Conservation (phyloP, 2,113 vertebrate species). For the Geothlypis trichas region DNA sequence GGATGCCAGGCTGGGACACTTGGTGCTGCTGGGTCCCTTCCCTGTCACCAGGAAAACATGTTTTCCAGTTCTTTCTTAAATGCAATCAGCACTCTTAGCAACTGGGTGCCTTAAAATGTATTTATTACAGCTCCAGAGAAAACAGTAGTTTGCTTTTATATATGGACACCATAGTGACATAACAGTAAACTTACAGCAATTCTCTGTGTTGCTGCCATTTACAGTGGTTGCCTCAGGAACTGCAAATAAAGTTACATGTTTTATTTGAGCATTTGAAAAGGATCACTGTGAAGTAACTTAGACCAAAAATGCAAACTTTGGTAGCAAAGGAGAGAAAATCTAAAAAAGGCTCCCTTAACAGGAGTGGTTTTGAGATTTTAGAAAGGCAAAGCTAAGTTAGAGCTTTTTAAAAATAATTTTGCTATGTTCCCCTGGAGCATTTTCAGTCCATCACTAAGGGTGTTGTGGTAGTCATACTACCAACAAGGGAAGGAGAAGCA, state of each 20-base stretch:
- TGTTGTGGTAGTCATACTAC: neutral
- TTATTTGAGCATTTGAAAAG: slow-evolving; percentile 47
- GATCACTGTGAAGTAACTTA: slow-evolving; percentile 17
- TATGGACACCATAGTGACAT: slow-evolving; percentile 69
- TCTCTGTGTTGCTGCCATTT: slow-evolving; percentile 53
- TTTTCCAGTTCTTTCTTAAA: slow-evolving; percentile 3
- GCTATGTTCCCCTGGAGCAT: neutral
- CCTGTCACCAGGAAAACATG: neutral
- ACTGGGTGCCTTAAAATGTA: slow-evolving; percentile 47
- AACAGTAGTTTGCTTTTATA: slow-evolving; percentile 65
- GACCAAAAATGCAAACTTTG: slow-evolving; percentile 5
- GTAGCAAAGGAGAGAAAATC: neutral
- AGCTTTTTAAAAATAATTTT: neutral
- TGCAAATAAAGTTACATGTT: slow-evolving; percentile 54
- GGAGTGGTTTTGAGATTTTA: neutral
- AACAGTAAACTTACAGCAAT: slow-evolving; percentile 66
- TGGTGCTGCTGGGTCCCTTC: neutral
- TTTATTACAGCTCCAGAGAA: slow-evolving; percentile 57
- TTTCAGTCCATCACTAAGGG: neutral
- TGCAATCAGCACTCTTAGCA: slow-evolving; percentile 23
- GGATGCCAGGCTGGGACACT: neutral
- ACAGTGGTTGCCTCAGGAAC: slow-evolving; percentile 64
- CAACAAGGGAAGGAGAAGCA: neutral
- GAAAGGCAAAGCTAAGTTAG: neutral
- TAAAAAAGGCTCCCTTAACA: neutral